Percentiles rank a stretch among this genome's conserved stretches.
phyloP scores from a whole-genome alignment of 2,797 vertebrate species.

The Lepus oiostolus region DNA sequence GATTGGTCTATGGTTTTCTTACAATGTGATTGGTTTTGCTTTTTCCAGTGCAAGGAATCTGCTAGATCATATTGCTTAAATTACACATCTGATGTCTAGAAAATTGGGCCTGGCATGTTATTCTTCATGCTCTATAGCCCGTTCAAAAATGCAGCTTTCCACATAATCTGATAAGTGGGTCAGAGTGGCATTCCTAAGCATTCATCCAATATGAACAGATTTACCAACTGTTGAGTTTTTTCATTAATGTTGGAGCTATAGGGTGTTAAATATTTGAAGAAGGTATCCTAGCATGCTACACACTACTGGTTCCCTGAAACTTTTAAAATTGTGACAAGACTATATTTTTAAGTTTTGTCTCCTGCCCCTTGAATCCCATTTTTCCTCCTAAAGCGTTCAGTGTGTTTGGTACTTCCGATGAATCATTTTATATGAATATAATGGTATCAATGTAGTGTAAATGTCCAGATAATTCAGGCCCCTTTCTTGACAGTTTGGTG shows the following conservation, averaged over 20 bases:
- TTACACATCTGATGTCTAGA: not conserved
- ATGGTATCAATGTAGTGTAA: not conserved
- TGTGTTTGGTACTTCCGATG: not conserved
- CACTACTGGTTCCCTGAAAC: not conserved
- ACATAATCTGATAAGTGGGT: not conserved
- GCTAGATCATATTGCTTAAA: not conserved
- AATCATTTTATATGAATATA: not conserved
- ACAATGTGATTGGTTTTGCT: not conserved
- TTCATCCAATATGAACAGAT: not conserved
- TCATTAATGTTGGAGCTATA: not conserved
- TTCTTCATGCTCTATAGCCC: not conserved
- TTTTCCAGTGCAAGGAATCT: not conserved
- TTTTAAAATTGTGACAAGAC: not conserved
- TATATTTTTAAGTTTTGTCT: not conserved
- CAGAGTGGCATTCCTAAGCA: not conserved
- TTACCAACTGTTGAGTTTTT: not conserved
- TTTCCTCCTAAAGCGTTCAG: conserved; percentile 1
- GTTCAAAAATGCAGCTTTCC: not conserved
- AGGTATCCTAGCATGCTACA: not conserved
- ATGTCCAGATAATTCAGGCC: not conserved
- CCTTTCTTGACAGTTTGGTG: not conserved
- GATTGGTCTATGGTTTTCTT: not conserved
- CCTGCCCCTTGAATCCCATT: not conserved
- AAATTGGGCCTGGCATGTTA: not conserved
- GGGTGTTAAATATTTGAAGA: not conserved